Evolutionary conservation across 2,888 invertebrate genomes (phyloP), one percentile per base, ranked within the genome.

Genomic region (Leucophenga maculata): DNA sequence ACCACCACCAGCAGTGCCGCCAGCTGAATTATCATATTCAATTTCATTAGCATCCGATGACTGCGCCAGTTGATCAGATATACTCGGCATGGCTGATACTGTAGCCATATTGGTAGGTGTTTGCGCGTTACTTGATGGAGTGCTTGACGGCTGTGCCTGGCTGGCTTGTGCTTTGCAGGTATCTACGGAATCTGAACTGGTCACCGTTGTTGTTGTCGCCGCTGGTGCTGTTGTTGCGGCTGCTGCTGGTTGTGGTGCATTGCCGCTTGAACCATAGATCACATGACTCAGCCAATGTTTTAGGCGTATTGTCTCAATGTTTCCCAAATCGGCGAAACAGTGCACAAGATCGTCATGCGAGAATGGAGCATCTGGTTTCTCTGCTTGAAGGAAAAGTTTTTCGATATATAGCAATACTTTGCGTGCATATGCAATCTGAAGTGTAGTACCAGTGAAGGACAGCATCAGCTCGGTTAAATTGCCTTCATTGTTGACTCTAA

Each of bases 391-490:
- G 79, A 93, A 93, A 3, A 95, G 89, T 83, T 92, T 93, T 79
- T 94, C 94, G 85, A 95, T 94, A 85, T 95, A 94, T 81, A 93
- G 95, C 72, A 97, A 90, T 54, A 97, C 93, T 80, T 93, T 91
- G 26, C 93, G 93, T 16, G 94, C 92, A 83, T 94, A 95, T n/a
- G 90, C 90, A 75, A 92, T 91, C 0, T 93, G 92, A 75, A 92
- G 91, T 67, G 93, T 91, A 0, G 93, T 93, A 68, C 93, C 94
- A 0, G 96, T 93, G 3, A 96, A 94, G 0, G 95, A 94, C 65
- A 97, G 90, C 50, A 97, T 89, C 14, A 97, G 91, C 74, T 94
- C 93, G 0, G 95, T 93, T 52, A 97, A 90, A 72, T 93, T 93
- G 78, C 92, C 92, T 31, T 91, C 90, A 0, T 92, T 91, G 1